A percentile compares a stretch with the other conserved stretches of the same genome.
Conservation (phyloP, 1,140 invertebrate species). For the Eriocheir sinensis region DNA sequence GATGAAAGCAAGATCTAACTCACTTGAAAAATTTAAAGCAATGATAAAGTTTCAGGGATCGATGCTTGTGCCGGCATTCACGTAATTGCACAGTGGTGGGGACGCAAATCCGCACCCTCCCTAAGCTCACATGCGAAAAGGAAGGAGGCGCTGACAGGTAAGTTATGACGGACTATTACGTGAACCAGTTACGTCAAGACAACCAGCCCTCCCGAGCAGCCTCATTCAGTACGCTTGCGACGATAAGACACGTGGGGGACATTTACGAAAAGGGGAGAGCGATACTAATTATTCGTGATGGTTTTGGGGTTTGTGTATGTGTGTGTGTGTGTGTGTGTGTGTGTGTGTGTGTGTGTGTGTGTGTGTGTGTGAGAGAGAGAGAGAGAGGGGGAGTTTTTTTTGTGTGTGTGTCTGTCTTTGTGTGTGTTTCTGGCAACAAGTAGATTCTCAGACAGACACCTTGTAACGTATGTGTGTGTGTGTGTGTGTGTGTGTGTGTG, state of each 20-base stretch:
- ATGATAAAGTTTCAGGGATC: no score
- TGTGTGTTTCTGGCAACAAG: not conserved
- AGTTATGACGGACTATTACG: no score
- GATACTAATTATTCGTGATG: no score
- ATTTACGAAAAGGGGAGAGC: no score
- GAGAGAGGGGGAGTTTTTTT: no score
- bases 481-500: conserved; percentile 17
- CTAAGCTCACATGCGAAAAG: not conserved
- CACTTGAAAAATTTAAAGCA: no score
- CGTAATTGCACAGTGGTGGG: no score
- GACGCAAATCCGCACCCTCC: no score
- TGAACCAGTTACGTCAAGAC: not conserved
- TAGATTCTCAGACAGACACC: not conserved
- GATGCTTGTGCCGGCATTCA: no score
- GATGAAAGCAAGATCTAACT: no score
- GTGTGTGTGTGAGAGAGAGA: not conserved
- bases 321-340: conserved; percentile 15
- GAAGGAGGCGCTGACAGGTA: no score
- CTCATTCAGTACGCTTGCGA: not conserved
- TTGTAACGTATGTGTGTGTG: conserved; percentile 1
- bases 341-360: conserved; percentile 17
- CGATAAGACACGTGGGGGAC: not conserved
- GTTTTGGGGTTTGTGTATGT: not conserved
- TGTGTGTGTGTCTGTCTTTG: not conserved
- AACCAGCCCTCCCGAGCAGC: not conserved